These are phyloP conservation scores for Gastracanthus pulcherrimus DNA, from an alignment of 2,888 invertebrate genomes.

Conservation along the genomic window DNA sequence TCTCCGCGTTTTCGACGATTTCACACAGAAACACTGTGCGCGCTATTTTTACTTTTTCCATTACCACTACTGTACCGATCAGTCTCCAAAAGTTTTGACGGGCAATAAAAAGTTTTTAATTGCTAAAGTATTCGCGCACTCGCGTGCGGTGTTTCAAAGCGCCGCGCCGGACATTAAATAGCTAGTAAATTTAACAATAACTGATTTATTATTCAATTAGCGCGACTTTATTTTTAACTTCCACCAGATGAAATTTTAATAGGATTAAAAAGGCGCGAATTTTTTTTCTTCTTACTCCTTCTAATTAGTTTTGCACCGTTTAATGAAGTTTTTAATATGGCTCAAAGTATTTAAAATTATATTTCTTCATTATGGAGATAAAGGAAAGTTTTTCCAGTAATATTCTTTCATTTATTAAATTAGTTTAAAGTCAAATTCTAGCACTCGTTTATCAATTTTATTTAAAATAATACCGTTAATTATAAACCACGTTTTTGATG, in stretches of 20 bases:
- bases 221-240: background rate
- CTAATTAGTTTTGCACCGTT: background rate
- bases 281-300: background rate
- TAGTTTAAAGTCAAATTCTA: too few species aligned
- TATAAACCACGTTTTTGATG: too few species aligned
- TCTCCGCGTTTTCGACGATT: too few species aligned
- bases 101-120: constrained; percentile 40
- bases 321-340: background rate
- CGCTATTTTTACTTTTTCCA: background rate
- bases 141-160: background rate
- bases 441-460: too few species aligned
- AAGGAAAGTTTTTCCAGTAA: too few species aligned
- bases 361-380: too few species aligned
- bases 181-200: constrained; percentile 17
- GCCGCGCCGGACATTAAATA: background rate
- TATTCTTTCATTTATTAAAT: too few species aligned
- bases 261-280: background rate
- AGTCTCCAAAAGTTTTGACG: constrained; percentile 30
- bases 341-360: background rate
- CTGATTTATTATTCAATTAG: constrained; percentile 29
- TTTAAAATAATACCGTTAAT: too few species aligned
- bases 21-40: background rate
- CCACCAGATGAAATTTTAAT: background rate
- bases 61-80: background rate
- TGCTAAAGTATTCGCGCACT: background rate